These are phyloP conservation scores for Halocynthia aurantium DNA, from an alignment of 23 tunicate genomes.

Conservation along the genomic window DNA sequence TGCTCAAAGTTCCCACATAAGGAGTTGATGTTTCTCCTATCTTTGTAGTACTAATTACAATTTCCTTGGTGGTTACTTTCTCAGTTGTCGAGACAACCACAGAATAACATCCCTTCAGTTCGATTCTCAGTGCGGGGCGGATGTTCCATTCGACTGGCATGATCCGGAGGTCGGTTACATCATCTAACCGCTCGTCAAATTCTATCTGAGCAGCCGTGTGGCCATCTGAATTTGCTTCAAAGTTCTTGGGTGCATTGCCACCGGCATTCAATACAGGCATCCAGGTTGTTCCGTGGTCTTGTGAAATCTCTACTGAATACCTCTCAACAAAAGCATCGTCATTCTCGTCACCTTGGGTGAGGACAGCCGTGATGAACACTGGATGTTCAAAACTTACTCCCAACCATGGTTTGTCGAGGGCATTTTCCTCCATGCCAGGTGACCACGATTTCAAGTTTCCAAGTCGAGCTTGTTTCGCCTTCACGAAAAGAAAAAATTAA, in stretches of 20 bases:
- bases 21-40: conserved; percentile 1
- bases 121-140: conserved; percentile 50
- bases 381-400: conserved; percentile 54
- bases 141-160: conserved; percentile 30
- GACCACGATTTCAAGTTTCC: conserved; percentile 33
- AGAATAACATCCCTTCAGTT: conserved; percentile 50
- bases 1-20: background rate
- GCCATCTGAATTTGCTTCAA: conserved; percentile 20
- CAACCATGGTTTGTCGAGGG: conserved; percentile 45
- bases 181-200: conserved; percentile 16
- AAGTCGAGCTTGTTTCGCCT: conserved; percentile 35
- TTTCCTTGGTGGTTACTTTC: conserved; percentile 24
- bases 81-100: conserved; percentile 43
- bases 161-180: conserved; percentile 31
- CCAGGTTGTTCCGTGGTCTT: conserved; percentile 21
- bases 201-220: conserved; percentile 1
- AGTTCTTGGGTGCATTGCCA: conserved; percentile 7
- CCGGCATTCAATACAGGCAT: conserved; percentile 1
- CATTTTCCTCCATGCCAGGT: conserved; percentile 32
- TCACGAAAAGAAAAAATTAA: background rate
- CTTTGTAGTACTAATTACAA: conserved; percentile 19
- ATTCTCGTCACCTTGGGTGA: conserved; percentile 38
- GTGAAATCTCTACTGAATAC: conserved; percentile 31
- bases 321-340: conserved; percentile 20
- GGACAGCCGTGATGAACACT: conserved; percentile 35